phyloP scores from a whole-genome alignment of 1,140 invertebrate genomes.

The Euura saliciscinereae region DNA sequence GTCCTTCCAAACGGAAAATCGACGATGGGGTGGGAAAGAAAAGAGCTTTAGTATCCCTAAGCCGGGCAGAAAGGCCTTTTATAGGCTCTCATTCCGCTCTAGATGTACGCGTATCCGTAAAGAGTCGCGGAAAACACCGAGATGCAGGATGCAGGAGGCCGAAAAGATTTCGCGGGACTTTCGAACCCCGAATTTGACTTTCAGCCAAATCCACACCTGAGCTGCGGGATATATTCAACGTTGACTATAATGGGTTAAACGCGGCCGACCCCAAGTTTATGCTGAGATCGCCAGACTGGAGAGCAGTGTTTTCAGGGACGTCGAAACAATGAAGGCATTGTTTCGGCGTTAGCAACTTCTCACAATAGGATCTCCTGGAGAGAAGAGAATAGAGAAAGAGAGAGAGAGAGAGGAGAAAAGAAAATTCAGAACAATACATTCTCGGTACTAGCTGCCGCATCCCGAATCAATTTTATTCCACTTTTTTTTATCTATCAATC shows the following conservation, averaged over 20 bases:
- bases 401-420: not conserved
- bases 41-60: not conserved
- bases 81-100: not conserved
- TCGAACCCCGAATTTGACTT: not conserved
- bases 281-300: not conserved
- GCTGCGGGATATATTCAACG: not conserved
- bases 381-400: too few species aligned
- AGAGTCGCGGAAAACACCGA: not conserved
- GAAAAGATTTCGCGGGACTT: not conserved
- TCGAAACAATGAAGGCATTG: not conserved
- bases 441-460: not conserved
- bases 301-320: not conserved
- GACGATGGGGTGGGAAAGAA: not conserved
- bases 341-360: conserved; percentile 3
- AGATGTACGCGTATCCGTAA: not conserved
- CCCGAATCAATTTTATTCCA: not conserved
- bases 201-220: not conserved
- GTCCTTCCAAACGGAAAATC: not conserved
- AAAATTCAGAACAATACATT: not conserved
- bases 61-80: not conserved
- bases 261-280: too few species aligned
- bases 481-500: not conserved
- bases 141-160: not conserved
- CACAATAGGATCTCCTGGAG: not conserved
- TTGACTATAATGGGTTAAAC: too few species aligned